Evolutionary conservation across 2,113 vertebrate species (phyloP).

Genomic region (Catharus fuscescens): DNA sequence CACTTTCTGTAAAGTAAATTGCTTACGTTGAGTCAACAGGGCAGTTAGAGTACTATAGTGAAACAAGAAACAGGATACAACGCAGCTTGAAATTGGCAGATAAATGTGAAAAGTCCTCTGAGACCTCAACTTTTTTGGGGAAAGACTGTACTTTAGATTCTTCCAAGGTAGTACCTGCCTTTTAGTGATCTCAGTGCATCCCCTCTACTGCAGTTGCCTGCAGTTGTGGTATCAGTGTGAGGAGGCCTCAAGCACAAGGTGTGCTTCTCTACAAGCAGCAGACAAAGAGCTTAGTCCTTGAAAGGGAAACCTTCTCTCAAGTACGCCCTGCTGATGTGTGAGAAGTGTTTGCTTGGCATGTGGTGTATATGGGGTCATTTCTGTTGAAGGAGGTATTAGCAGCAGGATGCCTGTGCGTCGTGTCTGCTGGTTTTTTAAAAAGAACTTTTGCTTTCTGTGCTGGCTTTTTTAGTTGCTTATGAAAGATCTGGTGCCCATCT

Average conservation of each 20-base stretch:
- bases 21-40: background rate
- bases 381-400: background rate
- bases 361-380: background rate
- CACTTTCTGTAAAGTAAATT: background rate
- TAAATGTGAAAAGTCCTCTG: background rate
- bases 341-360: background rate
- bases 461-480: background rate
- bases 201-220: background rate
- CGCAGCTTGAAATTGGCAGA: background rate
- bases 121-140: background rate
- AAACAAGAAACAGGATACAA: background rate
- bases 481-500: background rate
- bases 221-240: background rate
- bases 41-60: background rate
- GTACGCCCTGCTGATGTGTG: background rate
- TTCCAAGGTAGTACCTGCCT: background rate
- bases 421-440: background rate
- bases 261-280: background rate
- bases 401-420: background rate
- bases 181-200: background rate
- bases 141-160: background rate
- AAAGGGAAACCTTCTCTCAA: background rate
- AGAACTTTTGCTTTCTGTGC: background rate
- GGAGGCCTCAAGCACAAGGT: background rate
- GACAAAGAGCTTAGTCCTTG: background rate